A percentile compares a stretch with the other conserved stretches of the same genome.
Evolutionary conservation across 1,140 invertebrate genomes (phyloP).

Genomic region (Trichomalopsis sarcophagae): DNA sequence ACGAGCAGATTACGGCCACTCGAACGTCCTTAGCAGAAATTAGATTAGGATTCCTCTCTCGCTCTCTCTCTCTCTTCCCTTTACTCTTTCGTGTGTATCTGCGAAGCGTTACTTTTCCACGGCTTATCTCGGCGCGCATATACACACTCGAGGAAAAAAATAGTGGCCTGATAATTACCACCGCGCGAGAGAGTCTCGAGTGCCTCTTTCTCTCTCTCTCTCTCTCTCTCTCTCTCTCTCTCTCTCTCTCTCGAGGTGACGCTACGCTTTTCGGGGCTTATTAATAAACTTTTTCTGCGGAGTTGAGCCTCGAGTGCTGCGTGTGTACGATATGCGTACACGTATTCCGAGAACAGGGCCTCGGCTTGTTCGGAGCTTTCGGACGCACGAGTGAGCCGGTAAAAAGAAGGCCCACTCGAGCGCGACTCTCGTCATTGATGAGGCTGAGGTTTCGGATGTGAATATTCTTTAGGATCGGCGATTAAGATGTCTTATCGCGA

Average conservation of each 20-base stretch:
- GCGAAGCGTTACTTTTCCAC: constrained; percentile 21
- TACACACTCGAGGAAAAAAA: too few species aligned
- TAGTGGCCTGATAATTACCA: constrained; percentile 15
- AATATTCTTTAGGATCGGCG: not conserved
- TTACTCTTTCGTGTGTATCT: not conserved
- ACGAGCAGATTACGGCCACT: constrained; percentile 43
- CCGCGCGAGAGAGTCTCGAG: not conserved
- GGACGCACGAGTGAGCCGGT: not conserved
- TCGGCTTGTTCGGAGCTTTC: not conserved
- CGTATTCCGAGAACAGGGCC: not conserved
- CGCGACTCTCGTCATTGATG: not conserved
- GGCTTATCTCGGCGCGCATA: not conserved
- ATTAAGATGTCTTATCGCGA: not conserved
- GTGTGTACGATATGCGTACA: not conserved
- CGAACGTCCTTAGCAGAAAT: constrained; percentile 47
- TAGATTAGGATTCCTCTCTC: constrained; percentile 33
- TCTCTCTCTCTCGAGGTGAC: not conserved
- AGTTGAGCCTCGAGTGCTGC: not conserved
- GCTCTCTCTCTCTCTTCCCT: not conserved
- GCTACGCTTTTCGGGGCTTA: not conserved
- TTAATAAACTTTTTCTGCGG: not conserved
- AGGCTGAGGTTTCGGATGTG: not conserved
- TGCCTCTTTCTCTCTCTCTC: not conserved
- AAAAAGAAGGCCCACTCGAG: not conserved
- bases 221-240: not conserved